phyloP scores from a whole-genome alignment of 2,888 invertebrate species.

The Auanema freiburgensis region DNA sequence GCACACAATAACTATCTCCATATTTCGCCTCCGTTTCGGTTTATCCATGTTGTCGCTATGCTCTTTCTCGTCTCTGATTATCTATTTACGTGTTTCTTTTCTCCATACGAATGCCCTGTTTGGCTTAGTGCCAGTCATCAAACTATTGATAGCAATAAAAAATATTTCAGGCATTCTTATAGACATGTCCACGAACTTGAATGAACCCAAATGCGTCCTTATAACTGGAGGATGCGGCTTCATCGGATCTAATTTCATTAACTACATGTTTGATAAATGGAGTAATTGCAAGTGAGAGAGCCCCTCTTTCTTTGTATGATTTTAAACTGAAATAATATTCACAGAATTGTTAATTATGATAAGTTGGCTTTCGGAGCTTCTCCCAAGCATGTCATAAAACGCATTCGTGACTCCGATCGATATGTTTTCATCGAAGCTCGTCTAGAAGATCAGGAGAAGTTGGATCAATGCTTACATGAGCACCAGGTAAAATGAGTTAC shows the following conservation, averaged over 20 bases:
- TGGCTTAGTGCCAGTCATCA: neutral
- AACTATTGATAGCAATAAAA: no score
- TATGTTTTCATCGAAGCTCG: slow-evolving; percentile 56
- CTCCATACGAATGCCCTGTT: neutral
- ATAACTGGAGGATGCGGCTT: slow-evolving; percentile 64
- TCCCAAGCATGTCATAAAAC: slow-evolving; percentile 33
- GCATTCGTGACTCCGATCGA: slow-evolving; percentile 42
- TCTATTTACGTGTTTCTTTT: neutral
- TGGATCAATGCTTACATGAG: slow-evolving; percentile 45
- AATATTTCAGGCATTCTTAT: no score
- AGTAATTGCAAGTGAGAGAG: slow-evolving; percentile 45
- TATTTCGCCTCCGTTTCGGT: neutral
- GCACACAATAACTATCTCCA: no score
- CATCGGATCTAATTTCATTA: slow-evolving; percentile 63
- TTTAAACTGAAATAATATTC: slow-evolving; percentile 7
- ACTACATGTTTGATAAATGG: slow-evolving; percentile 58
- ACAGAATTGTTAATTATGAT: slow-evolving; percentile 59
- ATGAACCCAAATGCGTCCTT: slow-evolving; percentile 49
- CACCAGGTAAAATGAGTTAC: slow-evolving; percentile 32
- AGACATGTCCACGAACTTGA: slow-evolving; percentile 15
- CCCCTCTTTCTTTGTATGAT: neutral
- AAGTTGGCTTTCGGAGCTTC: slow-evolving; percentile 59
- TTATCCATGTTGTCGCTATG: neutral
- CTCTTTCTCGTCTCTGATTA: neutral
- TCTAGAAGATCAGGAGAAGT: slow-evolving; percentile 46